phyloP scores from a whole-genome alignment of 1,140 invertebrate species.

The Drosophila mayri region DNA sequence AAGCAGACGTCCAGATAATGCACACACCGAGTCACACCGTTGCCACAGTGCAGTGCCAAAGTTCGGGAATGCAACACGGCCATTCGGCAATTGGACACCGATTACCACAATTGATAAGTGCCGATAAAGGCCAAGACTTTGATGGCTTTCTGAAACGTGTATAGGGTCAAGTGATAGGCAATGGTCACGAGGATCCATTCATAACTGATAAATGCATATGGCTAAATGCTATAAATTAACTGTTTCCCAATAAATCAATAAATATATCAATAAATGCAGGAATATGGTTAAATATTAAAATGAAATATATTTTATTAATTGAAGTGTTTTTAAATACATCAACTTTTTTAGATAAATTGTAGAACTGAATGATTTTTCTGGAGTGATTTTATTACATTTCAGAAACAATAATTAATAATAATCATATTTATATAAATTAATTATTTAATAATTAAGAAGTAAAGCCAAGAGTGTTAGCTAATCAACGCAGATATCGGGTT shows the following conservation, averaged over 20 bases:
- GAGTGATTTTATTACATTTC: too few species aligned
- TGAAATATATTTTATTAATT: too few species aligned
- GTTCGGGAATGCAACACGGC: conserved; percentile 18
- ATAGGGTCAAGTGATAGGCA: not conserved
- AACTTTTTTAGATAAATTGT: too few species aligned
- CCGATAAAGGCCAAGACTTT: conserved; percentile 28
- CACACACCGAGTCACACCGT: not conserved
- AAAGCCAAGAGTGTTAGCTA: too few species aligned
- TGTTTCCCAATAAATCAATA: not conserved
- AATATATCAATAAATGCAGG: not conserved
- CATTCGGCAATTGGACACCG: conserved; percentile 21
- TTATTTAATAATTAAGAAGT: not conserved
- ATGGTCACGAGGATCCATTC: conserved; percentile 15
- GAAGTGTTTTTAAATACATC: too few species aligned
- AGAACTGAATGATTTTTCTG: too few species aligned
- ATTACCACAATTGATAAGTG: conserved; percentile 23
- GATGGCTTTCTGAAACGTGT: conserved; percentile 8
- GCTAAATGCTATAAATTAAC: not conserved
- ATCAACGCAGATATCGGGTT: too few species aligned
- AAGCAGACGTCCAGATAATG: conserved; percentile 21
- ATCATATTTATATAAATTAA: not conserved
- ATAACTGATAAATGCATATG: not conserved
- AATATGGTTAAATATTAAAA: not conserved
- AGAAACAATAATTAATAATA: too few species aligned
- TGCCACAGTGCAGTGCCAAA: conserved; percentile 19